phyloP scores from a whole-genome alignment of 2,888 invertebrate genomes.

The Eugnorisma glareosa region DNA sequence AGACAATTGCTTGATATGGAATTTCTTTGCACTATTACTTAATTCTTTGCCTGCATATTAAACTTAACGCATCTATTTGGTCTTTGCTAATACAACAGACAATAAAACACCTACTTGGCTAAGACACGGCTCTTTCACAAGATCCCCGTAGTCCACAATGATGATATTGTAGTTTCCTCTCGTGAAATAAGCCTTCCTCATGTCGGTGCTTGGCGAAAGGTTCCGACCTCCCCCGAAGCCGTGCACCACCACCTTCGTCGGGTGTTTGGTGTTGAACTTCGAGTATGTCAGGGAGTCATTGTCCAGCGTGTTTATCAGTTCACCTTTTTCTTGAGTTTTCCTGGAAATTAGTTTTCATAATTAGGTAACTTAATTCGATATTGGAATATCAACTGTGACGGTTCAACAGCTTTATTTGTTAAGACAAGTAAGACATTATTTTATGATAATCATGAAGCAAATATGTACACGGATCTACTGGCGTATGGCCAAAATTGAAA shows the following conservation, averaged over 20 bases:
- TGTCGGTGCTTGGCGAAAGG: conserved; percentile 95
- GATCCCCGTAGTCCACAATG: conserved; percentile 95
- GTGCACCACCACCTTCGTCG: conserved; percentile 97
- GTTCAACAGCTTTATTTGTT: background rate
- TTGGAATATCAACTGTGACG: background rate
- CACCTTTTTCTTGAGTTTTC: conserved; percentile 94
- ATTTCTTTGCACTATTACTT: too few species aligned
- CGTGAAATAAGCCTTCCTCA: conserved; percentile 95
- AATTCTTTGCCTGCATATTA: background rate
- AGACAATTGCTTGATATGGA: too few species aligned
- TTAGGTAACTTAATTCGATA: background rate
- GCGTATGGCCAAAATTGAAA: background rate
- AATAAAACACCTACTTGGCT: conserved; percentile 91
- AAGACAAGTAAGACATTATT: background rate
- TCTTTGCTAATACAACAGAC: background rate
- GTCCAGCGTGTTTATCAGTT: conserved; percentile 93
- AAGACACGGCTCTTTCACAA: conserved; percentile 95
- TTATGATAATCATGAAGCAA: background rate
- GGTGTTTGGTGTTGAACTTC: conserved; percentile 94
- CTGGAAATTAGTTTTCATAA: conserved; percentile 81
- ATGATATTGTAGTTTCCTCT: conserved; percentile 96
- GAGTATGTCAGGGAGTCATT: conserved; percentile 93
- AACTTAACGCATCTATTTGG: background rate
- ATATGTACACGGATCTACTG: background rate
- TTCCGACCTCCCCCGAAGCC: conserved; percentile 97